Evolutionary conservation across 2,113 vertebrate species (phyloP), one percentile per base, ranked within the genome.

Genomic region (Electrona antarctica): DNA sequence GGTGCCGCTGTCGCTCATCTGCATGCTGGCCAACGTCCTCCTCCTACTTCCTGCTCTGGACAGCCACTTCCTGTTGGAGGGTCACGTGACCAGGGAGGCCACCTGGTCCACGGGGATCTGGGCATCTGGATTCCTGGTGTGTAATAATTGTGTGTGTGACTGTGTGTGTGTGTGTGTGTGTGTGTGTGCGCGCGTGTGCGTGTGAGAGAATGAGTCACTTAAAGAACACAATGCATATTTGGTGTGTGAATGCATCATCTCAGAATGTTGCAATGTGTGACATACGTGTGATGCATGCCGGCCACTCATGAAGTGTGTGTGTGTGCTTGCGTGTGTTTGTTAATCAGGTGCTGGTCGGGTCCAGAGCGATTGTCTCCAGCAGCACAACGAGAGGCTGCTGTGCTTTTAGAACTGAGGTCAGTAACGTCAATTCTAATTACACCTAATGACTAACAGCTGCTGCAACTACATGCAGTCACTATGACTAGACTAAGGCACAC

Each of bases 101-200:
- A 89, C 74, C 29, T 92, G 93, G 88, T 87, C 93, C 84, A 92
- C 87, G 0, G 95, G 96, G 1, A 78, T 97, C 57, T 79, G 94
- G 78, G 94, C 92, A 0, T 94, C 94, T 0, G 95, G 95, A 8
- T 61, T 96, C 57, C 77, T 95, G 92, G 95, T 96, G 78, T 93
- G 93, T 41, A 33, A 33, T 2, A 33, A 33, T 33, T 58, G 3
- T 41, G 8, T 21, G 11, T 49, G 1, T 55, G 28, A 41, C 47
- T 72, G 21, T 52, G 14, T 49, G 50, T 41, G 51, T 12, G 64
- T 51, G 9, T 9, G 29, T 51, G 63, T 8, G 15, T 66, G 64
- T 50, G 14, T 56, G 8, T 63, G 61, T 49, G 61, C 49, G 61
- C 9, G 46, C 12, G 62, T 50, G 62, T 49, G 62, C 33, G 48